phyloP scores from a whole-genome alignment of 2,113 vertebrate species.

The Lonchura striata region DNA sequence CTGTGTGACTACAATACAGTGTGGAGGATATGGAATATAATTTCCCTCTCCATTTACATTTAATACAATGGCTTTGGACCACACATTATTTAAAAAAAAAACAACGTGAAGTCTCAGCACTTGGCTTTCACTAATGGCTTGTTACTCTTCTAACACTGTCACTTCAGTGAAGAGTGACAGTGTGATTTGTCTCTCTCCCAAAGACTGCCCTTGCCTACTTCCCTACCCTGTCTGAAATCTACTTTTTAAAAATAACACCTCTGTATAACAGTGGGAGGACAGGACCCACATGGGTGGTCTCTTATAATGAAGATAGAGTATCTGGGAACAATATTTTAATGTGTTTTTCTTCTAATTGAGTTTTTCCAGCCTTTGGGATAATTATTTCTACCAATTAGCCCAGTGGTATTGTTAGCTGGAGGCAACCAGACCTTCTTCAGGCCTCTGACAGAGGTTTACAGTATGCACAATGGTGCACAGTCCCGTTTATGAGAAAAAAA shows the following conservation, averaged over 20 bases:
- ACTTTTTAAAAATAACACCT: constrained; percentile 39
- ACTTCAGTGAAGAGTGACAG: constrained; percentile 1
- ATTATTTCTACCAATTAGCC: constrained; percentile 70
- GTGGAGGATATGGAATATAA: constrained; percentile 45
- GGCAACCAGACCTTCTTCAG: constrained; percentile 37
- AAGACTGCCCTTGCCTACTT: neutral
- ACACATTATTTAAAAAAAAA: constrained; percentile 41
- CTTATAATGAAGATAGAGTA: constrained; percentile 57
- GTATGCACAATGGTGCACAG: constrained; percentile 50
- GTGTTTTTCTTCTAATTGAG: constrained; percentile 59
- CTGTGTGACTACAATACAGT: neutral
- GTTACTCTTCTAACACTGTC: constrained; percentile 25
- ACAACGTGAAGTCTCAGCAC: neutral
- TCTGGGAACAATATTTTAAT: constrained; percentile 61
- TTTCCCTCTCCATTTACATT: constrained; percentile 57
- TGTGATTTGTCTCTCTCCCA: constrained; percentile 36
- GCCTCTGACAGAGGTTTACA: constrained; percentile 56
- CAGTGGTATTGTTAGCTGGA: constrained; percentile 50
- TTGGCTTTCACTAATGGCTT: constrained; percentile 50
- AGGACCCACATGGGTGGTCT: constrained; percentile 50
- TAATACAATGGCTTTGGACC: constrained; percentile 56
- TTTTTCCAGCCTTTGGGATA: constrained; percentile 57
- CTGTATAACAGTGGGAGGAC: neutral
- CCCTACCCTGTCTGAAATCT: neutral
- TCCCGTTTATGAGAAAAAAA: constrained; percentile 58